phyloP scores from a whole-genome alignment of 1,140 invertebrate genomes.

The Trialeurodes vaporariorum region DNA sequence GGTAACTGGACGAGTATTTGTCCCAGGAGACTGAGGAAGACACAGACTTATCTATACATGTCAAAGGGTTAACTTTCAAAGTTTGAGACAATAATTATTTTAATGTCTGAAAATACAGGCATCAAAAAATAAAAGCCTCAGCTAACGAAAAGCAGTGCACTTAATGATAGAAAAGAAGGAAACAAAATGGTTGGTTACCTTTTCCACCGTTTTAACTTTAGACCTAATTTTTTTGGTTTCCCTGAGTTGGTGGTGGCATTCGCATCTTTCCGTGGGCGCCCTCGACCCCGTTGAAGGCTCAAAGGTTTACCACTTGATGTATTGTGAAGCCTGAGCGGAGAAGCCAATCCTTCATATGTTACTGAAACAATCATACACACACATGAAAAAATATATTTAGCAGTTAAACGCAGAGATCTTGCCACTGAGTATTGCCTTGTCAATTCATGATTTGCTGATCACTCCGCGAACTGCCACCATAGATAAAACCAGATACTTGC shows the following conservation, averaged over 20 bases:
- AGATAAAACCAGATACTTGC: background rate
- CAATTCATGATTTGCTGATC: background rate
- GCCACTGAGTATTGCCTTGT: background rate
- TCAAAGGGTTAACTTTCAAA: too few species aligned
- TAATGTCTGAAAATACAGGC: too few species aligned
- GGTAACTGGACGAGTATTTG: too few species aligned
- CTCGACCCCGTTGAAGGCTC: constrained; percentile 29
- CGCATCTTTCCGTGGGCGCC: constrained; percentile 29
- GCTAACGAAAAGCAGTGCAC: too few species aligned
- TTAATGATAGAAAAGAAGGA: too few species aligned
- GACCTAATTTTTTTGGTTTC: constrained; percentile 22
- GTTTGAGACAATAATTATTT: too few species aligned
- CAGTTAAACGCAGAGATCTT: constrained; percentile 6
- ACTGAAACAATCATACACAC: constrained; percentile 13
- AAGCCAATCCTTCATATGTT: constrained; percentile 24
- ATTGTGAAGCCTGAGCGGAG: constrained; percentile 19
- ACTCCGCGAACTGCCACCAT: background rate
- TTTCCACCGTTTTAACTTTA: constrained; percentile 30
- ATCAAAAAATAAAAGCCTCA: too few species aligned
- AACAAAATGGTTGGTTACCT: constrained; percentile 24
- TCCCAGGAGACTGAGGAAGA: too few species aligned
- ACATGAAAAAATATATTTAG: background rate
- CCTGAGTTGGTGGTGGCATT: constrained; percentile 6
- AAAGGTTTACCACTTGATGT: constrained; percentile 26
- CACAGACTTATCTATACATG: too few species aligned